Conservation (phyloP, 2,888 invertebrate genomes). For the Agelastica alni region DNA sequence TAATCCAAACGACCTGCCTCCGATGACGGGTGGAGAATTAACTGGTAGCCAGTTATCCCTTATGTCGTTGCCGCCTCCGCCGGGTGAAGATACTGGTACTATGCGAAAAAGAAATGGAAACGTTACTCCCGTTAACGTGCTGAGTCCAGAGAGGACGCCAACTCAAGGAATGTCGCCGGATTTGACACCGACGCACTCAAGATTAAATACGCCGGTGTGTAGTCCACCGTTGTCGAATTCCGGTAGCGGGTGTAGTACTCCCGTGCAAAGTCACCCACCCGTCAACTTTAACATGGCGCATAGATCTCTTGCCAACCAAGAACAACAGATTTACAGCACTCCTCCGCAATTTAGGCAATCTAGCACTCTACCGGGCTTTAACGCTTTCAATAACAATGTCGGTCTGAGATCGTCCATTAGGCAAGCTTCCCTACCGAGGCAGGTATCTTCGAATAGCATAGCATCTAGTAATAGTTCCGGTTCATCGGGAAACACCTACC, state of each 20-base stretch:
- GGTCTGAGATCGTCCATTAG: conserved; percentile 52
- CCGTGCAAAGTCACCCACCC: conserved; percentile 51
- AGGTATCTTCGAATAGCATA: conserved; percentile 63
- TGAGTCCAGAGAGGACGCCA: conserved; percentile 54
- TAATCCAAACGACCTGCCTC: conserved; percentile 64
- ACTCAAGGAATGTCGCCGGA: conserved; percentile 52
- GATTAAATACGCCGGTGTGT: conserved; percentile 48
- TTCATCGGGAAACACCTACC: conserved; percentile 54
- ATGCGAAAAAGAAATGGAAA: conserved; percentile 52
- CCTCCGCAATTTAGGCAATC: conserved; percentile 50
- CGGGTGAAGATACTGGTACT: conserved; percentile 54
- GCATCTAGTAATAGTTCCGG: conserved; percentile 59
- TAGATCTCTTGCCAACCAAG: conserved; percentile 39
- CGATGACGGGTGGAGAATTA: conserved; percentile 61
- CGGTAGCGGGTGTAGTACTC: conserved; percentile 53
- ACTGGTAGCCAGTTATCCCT: conserved; percentile 73
- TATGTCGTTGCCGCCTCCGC: conserved; percentile 76
- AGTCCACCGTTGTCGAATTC: conserved; percentile 51
- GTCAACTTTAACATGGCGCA: conserved; percentile 49
- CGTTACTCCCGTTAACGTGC: conserved; percentile 56
- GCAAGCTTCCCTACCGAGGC: conserved; percentile 59
- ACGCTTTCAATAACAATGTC: conserved; percentile 45
- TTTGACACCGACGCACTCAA: conserved; percentile 57
- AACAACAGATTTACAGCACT: conserved; percentile 54
- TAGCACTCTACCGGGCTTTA: conserved; percentile 50